A percentile compares a stretch with the other conserved stretches of the same genome.
Evolutionary conservation across 2,888 invertebrate genomes (phyloP).

Genomic region (Cenopis cana): DNA sequence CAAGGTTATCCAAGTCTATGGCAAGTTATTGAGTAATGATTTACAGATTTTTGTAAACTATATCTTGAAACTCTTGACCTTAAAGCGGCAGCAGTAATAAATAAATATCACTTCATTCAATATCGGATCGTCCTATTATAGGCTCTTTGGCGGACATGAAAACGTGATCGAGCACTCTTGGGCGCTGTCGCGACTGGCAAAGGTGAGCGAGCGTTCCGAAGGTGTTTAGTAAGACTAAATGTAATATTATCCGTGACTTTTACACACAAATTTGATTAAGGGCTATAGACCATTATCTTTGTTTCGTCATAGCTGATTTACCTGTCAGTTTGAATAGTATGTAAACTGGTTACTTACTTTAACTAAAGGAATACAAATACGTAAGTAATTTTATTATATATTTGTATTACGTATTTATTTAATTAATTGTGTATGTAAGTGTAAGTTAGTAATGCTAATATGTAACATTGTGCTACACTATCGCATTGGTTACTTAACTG

Average conservation of each 20-base stretch:
- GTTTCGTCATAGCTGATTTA: neutral
- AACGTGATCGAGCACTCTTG: conserved; percentile 30
- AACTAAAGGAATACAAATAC: too few relatives aligned
- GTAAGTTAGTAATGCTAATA: too few relatives aligned
- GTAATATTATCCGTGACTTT: neutral
- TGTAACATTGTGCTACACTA: too few relatives aligned
- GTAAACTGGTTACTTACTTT: neutral
- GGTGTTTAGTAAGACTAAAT: conserved; percentile 10
- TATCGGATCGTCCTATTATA: neutral
- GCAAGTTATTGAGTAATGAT: conserved; percentile 16
- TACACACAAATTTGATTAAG: neutral
- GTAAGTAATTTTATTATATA: too few relatives aligned
- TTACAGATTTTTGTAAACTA: neutral
- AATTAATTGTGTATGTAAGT: too few relatives aligned
- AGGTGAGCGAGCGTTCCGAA: conserved; percentile 32
- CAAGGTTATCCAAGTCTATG: neutral
- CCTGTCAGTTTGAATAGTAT: neutral
- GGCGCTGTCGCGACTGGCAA: conserved; percentile 21
- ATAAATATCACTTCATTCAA: neutral
- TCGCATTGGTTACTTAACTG: too few relatives aligned
- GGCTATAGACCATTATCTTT: neutral
- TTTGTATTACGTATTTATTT: too few relatives aligned
- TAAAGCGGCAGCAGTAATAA: too few relatives aligned
- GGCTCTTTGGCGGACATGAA: conserved; percentile 9
- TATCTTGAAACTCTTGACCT: neutral